Percentiles rank a stretch among this genome's conserved stretches.
Conservation (phyloP, 1,140 invertebrate species). For the Rhagoletis zephyria region DNA sequence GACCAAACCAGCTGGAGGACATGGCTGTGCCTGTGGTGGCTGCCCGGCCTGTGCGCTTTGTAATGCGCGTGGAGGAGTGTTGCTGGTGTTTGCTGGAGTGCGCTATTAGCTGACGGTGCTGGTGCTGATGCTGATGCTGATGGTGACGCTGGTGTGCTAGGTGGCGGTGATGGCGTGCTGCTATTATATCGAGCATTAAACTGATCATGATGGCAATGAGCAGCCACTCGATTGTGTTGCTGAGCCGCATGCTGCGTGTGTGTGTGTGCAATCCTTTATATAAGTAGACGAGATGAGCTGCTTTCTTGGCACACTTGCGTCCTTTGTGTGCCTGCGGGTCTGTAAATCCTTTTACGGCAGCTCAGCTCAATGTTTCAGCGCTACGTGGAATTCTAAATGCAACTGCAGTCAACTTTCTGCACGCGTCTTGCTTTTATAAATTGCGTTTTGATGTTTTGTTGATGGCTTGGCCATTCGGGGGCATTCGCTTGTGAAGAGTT, state of each 20-base stretch:
- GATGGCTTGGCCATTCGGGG: conserved; percentile 1
- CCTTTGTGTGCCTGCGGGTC: not conserved
- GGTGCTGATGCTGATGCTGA: not conserved
- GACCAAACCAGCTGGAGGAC: conserved; percentile 53
- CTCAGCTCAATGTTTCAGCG: not conserved
- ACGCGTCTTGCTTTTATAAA: conserved; percentile 68
- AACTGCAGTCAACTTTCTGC: conserved; percentile 70
- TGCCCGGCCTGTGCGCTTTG: conserved; percentile 5
- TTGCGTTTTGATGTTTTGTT: conserved; percentile 58
- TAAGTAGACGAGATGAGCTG: not conserved
- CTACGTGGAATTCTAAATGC: conserved; percentile 60
- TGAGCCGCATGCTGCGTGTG: conserved; percentile 56
- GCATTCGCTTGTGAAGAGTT: conserved; percentile 68
- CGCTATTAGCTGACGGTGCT: not conserved
- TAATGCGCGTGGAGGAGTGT: not conserved
- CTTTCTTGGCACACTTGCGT: not conserved
- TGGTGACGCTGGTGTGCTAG: not conserved
- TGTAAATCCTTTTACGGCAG: not conserved
- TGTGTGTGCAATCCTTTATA: conserved; percentile 41
- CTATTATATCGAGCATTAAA: conserved; percentile 56
- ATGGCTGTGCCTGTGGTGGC: conserved; percentile 22
- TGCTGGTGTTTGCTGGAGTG: not conserved
- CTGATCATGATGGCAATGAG: conserved; percentile 56
- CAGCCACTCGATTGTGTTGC: conserved; percentile 51
- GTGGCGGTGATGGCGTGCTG: conserved; percentile 48